Evolutionary conservation across 1,140 invertebrate species (phyloP).

Genomic region (Papilio machaon): DNA sequence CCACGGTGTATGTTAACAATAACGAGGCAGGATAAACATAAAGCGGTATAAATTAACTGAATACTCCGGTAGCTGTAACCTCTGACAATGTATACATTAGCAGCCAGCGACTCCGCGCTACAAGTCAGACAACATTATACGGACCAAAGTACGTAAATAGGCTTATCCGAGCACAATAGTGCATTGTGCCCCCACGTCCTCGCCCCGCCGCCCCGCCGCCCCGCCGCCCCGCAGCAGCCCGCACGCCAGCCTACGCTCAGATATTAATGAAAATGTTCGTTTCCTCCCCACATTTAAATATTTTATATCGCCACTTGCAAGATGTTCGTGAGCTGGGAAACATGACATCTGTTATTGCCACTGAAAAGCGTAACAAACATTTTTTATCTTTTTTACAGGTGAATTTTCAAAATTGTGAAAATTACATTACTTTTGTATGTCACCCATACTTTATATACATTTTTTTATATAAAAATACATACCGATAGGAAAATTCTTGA

Average conservation of each 20-base stretch:
- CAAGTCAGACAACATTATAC: slow-evolving; percentile 27
- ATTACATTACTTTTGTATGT: background rate
- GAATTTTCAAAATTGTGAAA: slow-evolving; percentile 14
- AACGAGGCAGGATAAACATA: background rate
- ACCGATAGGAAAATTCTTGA: background rate
- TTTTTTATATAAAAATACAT: background rate
- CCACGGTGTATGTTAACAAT: background rate
- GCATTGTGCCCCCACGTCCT: slow-evolving; percentile 32
- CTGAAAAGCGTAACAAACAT: slow-evolving; percentile 35
- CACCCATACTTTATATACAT: no score
- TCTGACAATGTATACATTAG: background rate
- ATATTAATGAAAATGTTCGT: slow-evolving; percentile 51
- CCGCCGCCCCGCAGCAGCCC: background rate
- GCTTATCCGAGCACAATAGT: slow-evolving; percentile 39
- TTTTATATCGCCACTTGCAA: slow-evolving; percentile 49
- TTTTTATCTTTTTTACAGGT: slow-evolving; percentile 34
- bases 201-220: background rate
- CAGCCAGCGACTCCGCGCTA: background rate
- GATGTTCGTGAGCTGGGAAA: slow-evolving; percentile 38
- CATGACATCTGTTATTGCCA: slow-evolving; percentile 43
- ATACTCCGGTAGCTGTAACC: background rate
- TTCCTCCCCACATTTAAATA: slow-evolving; percentile 49
- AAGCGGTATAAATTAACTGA: slow-evolving; percentile 12
- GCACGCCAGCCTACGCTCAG: slow-evolving; percentile 35
- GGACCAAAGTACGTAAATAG: slow-evolving; percentile 34